A percentile compares a stretch with the other conserved stretches of the same genome.
phyloP scores from a whole-genome alignment of 2,113 vertebrate genomes.

The Chloroceryle aenea region DNA sequence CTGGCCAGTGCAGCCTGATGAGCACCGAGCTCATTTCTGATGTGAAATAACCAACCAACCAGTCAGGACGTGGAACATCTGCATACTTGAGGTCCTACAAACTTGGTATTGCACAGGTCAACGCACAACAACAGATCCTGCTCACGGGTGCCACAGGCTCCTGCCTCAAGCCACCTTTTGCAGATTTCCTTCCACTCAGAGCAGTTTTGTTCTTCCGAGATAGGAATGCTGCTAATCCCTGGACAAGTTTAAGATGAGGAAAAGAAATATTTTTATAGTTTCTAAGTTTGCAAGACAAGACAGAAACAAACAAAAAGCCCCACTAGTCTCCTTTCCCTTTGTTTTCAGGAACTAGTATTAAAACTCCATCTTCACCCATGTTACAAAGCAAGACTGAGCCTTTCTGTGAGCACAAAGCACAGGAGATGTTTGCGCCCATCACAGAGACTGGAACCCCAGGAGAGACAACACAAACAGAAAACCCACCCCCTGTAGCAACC shows the following conservation, averaged over 20 bases:
- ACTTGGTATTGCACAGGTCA: background rate
- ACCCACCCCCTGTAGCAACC: background rate
- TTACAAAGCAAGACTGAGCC: background rate
- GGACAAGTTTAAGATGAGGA: background rate
- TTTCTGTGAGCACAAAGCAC: background rate
- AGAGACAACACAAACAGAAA: background rate
- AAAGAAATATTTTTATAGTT: background rate
- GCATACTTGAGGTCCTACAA: rapidly evolving
- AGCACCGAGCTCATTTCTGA: background rate
- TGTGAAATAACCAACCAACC: background rate
- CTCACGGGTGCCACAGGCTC: background rate
- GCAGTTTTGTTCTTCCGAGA: background rate
- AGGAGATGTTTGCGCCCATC: background rate
- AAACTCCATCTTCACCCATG: background rate
- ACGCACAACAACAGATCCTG: background rate
- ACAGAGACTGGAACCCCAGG: background rate
- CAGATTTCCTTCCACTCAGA: background rate
- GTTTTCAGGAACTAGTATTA: background rate
- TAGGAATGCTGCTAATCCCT: background rate
- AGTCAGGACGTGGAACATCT: background rate
- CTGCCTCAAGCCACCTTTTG: background rate
- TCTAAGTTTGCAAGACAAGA: background rate
- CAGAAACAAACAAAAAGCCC: background rate
- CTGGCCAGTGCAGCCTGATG: background rate
- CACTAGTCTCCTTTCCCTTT: background rate